phyloP scores from a whole-genome alignment of 2,888 invertebrate genomes.

The Drosophila melanocephala region DNA sequence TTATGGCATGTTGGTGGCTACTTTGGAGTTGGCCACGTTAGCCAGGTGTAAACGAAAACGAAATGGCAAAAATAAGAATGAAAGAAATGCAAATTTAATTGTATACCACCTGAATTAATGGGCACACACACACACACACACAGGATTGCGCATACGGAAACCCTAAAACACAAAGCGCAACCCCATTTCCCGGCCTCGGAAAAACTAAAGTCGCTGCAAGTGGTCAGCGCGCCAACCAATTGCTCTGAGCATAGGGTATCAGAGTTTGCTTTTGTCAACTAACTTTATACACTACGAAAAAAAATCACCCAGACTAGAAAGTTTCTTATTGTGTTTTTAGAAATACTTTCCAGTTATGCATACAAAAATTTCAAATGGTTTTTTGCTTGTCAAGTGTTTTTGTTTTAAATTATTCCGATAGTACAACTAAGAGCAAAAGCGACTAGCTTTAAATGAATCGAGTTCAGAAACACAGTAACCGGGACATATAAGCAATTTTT shows the following conservation, averaged over 20 bases:
- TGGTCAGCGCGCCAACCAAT: constrained; percentile 34
- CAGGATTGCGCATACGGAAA: constrained; percentile 15
- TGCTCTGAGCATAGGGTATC: constrained; percentile 3
- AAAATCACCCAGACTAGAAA: background rate
- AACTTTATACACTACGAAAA: background rate
- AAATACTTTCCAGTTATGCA: background rate
- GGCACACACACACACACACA: constrained; percentile 33
- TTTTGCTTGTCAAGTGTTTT: background rate
- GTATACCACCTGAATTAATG: constrained; percentile 79
- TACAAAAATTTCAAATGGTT: accelerated
- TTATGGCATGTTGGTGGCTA: constrained; percentile 14
- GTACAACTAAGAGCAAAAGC: background rate
- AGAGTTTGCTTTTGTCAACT: background rate
- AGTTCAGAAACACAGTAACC: background rate
- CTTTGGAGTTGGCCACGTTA: constrained; percentile 27
- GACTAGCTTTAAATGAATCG: background rate
- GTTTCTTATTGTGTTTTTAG: background rate
- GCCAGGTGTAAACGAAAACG: constrained; percentile 31
- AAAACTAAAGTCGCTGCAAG: constrained; percentile 52
- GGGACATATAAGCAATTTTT: background rate
- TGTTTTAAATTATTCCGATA: background rate
- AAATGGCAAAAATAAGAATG: constrained; percentile 22
- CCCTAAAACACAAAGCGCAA: constrained; percentile 23
- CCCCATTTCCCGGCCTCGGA: constrained; percentile 19
- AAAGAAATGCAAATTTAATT: constrained; percentile 84